These are phyloP conservation scores for Sebastes alutus DNA, from an alignment of 2,797 vertebrate species.

Conservation along the genomic window DNA sequence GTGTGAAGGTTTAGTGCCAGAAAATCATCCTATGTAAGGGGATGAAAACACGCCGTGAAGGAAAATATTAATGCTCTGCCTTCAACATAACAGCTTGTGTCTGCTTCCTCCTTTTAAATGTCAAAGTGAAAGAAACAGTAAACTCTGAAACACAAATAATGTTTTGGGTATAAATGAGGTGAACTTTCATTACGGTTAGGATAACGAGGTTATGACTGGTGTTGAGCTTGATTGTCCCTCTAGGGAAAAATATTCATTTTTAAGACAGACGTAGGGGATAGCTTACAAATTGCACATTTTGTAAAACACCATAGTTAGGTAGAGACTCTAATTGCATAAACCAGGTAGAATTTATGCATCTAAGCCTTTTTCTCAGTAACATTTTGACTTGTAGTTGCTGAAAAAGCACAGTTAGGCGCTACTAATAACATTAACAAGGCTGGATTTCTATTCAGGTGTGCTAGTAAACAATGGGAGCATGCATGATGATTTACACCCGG, in stretches of 20 bases:
- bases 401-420: not conserved
- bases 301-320: not conserved
- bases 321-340: not conserved
- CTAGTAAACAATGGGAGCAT: not conserved
- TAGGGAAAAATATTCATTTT: not conserved
- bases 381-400: not conserved
- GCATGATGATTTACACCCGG: not conserved
- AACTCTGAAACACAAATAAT: not conserved
- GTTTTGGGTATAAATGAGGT: not conserved
- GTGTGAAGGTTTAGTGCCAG: conserved; percentile 17
- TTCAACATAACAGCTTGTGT: not conserved
- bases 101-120: not conserved
- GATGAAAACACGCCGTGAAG: not conserved
- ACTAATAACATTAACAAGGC: not conserved
- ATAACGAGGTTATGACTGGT: not conserved
- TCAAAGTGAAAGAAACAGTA: not conserved
- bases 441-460: not conserved
- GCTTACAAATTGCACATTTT: not conserved
- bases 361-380: not conserved
- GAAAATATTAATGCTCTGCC: not conserved
- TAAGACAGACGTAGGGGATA: not conserved
- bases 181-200: not conserved
- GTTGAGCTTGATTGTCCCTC: not conserved
- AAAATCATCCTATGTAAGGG: not conserved
- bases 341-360: too few species aligned